Percentiles rank a stretch among this genome's conserved stretches.
These are phyloP conservation scores for Tyrannus savana DNA, from an alignment of 2,113 vertebrate genomes.

Conservation along the genomic window DNA sequence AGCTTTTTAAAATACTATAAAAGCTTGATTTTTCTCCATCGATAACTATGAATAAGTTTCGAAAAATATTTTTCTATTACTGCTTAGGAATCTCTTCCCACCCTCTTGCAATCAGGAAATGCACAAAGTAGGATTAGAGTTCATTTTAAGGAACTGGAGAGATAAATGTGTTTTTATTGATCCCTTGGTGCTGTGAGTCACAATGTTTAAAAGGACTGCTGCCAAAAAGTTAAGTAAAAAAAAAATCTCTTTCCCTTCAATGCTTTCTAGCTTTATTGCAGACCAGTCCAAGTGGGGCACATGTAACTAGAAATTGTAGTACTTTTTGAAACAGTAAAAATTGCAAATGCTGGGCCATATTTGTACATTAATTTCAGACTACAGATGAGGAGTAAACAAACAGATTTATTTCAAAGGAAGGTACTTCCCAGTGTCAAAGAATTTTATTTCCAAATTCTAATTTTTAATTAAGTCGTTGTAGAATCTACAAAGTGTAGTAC, in stretches of 20 bases:
- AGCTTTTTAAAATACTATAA: not conserved
- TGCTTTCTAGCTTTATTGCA: constrained; percentile 39
- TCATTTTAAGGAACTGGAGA: constrained; percentile 36
- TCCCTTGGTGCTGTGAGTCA: constrained; percentile 53
- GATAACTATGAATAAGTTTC: not conserved
- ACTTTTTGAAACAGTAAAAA: not conserved
- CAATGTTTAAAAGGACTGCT: not conserved
- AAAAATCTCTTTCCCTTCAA: not conserved
- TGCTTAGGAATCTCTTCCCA: constrained; percentile 18
- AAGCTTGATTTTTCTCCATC: not conserved
- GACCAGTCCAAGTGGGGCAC: not conserved
- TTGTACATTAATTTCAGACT: constrained; percentile 3
- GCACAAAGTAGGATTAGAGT: constrained; percentile 12
- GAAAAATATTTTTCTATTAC: not conserved
- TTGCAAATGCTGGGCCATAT: not conserved
- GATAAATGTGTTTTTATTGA: constrained; percentile 60
- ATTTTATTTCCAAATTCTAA: not conserved
- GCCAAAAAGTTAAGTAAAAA: constrained; percentile 26
- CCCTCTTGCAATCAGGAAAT: constrained; percentile 28
- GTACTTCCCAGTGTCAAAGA: not conserved
- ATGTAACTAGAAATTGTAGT: not conserved
- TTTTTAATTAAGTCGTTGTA: not conserved
- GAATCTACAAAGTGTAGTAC: not conserved
- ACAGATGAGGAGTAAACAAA: not conserved
- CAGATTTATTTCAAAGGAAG: not conserved